Conservation (phyloP, 2,797 vertebrate genomes). For the Protosalanx chinensis region DNA sequence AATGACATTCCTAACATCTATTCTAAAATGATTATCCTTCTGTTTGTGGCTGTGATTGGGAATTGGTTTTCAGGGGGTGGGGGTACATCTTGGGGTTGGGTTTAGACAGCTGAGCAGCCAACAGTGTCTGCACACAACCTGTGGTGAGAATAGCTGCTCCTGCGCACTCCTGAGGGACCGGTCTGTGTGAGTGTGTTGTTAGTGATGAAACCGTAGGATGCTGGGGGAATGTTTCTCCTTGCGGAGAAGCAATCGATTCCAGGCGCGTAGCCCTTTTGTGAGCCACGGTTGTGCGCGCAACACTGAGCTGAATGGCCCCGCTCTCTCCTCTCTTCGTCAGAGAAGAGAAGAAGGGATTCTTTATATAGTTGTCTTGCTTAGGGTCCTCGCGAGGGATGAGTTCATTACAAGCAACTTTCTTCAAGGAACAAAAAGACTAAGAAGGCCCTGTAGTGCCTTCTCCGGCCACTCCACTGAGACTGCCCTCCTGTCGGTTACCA, state of each 20-base stretch:
- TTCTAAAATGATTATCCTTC: no score
- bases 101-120: no score
- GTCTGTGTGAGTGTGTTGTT: slow-evolving; percentile 32
- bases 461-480: no score
- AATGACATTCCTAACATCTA: no score
- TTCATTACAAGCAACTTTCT: slow-evolving; percentile 12
- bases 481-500: no score
- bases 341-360: slow-evolving; percentile 2
- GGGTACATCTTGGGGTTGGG: no score
- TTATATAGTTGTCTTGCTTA: slow-evolving; percentile 9
- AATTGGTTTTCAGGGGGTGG: no score
- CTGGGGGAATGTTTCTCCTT: slow-evolving; percentile 39
- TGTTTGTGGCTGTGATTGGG: no score
- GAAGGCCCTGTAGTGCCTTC: not conserved
- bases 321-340: slow-evolving; percentile 8
- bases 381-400: slow-evolving; percentile 7
- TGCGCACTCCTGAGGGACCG: slow-evolving; percentile 9
- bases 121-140: not conserved
- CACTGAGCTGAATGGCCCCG: slow-evolving; percentile 8
- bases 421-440: slow-evolving; percentile 17
- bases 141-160: not conserved
- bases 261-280: not conserved
- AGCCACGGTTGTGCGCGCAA: not conserved
- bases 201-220: slow-evolving; percentile 49
- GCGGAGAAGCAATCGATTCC: not conserved